Base-by-base conservation (phyloP, 2,113 vertebrate genomes). In the Phalacrocorax pelagicus region DNA sequence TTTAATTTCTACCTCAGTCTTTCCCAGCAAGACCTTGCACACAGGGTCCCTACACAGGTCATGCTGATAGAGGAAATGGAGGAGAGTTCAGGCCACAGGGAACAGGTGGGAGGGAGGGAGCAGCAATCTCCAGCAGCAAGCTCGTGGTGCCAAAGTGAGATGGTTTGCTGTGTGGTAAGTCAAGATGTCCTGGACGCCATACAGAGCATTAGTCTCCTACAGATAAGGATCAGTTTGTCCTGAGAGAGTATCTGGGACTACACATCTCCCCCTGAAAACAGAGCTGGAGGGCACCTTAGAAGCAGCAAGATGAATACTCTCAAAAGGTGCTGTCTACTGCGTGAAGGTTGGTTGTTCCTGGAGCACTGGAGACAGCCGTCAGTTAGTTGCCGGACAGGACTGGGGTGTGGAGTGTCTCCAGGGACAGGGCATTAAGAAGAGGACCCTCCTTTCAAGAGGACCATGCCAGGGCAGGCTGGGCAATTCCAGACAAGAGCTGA, bases 51-150 rank as follows among this genome's bases (percentile, higher is more conserved):
- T 82, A 38, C 66, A 14, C 14, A 63, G 63, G 44, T 47, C 29
- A 12, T 0, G 3, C 40, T 5, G 46, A 51, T 1, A 40, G 58
- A 67, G 11, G 16, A 72, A 55, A 62, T 0, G 0, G 22, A 55
- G 46, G 20, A 74, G 36, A 69, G 27, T 46, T 84, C 55, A 34
- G 38, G 59, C 46, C 27, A 20, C 46, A 40, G 24, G 15, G 30
- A 86, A 47, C 8, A 20, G 47, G 30, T 63, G 8, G 26, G 16
- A 42, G 15, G 15, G 24, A 52, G 23, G 23, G 32, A 78, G 40
- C 19, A 84, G 46, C n/a, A 7, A 26, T 7, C 22, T 40, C 63
- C 86, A 90, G 55, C 74, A 80, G 78, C 71, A 74, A 71, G 49
- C 26, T 46, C 23, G 5, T 20, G 38, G 32, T 5, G 7, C 72